Base-by-base conservation (phyloP, 2,888 invertebrate genomes). In the Spisula subtruncata region DNA sequence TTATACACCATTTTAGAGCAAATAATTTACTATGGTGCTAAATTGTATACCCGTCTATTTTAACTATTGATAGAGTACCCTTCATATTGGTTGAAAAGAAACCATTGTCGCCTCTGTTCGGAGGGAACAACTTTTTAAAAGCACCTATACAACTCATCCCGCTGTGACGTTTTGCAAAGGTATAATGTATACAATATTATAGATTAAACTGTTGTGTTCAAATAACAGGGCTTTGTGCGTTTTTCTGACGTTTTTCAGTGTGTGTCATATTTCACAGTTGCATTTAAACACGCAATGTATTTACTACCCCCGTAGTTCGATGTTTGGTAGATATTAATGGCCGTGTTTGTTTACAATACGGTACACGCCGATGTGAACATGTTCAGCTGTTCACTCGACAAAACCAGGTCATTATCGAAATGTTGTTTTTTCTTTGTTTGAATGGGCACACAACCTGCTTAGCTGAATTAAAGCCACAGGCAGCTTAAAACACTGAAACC, bases 231-330 rank as follows among this genome's bases (percentile, higher is more conserved):
- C 25, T 32, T 16, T 75, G 35, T 41, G n/a, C 5, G 75, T 75
- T 75, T 75, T 35, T 32, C 41, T 14, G 14, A 16, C 5, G 75
- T 75, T 75, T 75, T 35, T 32, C 41, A 6, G 14, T 25, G 81
- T 35, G 82, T 60, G n/a, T 87, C 71, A 82, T 71, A 82, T 82
- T 87, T 71, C 86, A 60, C 12, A 35, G 71, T 81, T 51, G 66
- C 35, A 81, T 81, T 82, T 85, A 29, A 75, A 87, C 82, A 87
- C 82, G 71, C 71, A 66, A 82, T 48, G n/a, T 75, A 32, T 75
- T 16, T 35, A 75, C 75, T 35, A 75, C 75, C 60, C n/a, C n/a
- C n/a, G 25, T 25, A 66, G n/a, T 25, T n/a, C 60, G 60, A 66
- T 25, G 60, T 75, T 32, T 18, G 32, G 20, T 29, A 14, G 71